Evolutionary conservation across 2,888 invertebrate species (phyloP).

Genomic region (Homarus gammarus): DNA sequence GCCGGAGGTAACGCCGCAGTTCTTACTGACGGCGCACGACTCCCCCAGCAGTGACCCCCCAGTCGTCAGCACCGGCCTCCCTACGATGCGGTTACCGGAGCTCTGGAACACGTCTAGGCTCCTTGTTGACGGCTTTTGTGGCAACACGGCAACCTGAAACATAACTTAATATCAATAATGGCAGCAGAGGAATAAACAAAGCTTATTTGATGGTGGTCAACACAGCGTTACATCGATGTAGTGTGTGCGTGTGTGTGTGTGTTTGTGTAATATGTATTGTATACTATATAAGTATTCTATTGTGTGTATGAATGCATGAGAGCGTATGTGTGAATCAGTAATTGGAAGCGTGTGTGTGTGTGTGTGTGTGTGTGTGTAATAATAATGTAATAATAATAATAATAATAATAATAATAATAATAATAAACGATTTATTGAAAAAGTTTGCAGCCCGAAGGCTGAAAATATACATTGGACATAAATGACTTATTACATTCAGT

Average conservation of each 20-base stretch:
- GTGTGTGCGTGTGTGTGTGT: not conserved
- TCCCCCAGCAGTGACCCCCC: constrained; percentile 24
- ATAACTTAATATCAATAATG: not conserved
- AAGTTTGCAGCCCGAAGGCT: too few relatives aligned
- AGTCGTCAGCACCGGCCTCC: not conserved
- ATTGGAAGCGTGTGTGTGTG: too few relatives aligned
- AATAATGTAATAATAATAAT: too few relatives aligned
- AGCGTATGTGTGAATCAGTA: not conserved
- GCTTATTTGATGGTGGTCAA: not conserved
- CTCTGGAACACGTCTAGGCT: not conserved
- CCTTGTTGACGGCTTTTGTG: not conserved
- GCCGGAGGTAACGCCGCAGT: constrained; percentile 23
- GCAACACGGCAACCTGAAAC: not conserved
- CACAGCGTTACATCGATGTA: not conserved
- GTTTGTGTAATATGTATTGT: not conserved
- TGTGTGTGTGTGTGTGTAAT: too few relatives aligned
- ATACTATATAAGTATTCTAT: too few relatives aligned
- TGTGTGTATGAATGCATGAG: not conserved
- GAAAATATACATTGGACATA: too few relatives aligned
- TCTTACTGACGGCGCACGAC: constrained; percentile 29
- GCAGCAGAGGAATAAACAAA: too few relatives aligned
- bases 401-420: too few relatives aligned
- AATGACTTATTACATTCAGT: too few relatives aligned
- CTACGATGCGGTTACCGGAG: not conserved
- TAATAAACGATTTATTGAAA: too few relatives aligned